Evolutionary conservation across 2,888 invertebrate genomes (phyloP), one percentile per base, ranked within the genome.

Genomic region (Drosophila longiperda): DNA sequence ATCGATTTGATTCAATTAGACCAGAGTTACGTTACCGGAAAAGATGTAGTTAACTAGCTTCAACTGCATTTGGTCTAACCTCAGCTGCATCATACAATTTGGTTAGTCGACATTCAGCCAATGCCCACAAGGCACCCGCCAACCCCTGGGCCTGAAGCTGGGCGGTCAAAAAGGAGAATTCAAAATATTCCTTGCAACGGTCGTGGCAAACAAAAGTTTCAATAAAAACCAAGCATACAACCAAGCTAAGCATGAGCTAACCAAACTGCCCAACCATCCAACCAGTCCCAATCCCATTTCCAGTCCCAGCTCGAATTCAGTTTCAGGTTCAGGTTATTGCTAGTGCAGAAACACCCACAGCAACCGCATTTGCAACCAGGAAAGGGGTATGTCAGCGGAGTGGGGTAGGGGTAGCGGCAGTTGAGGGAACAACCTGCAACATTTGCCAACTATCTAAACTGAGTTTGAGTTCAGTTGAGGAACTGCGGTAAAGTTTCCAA

Each of bases 401-500:
- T 15, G 59, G 45, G 53, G 15, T 48, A 59, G 15, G 52, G 26
- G 12, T 12, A 29, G 55, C 38, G 17, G 38, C 26, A 38, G 53
- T 38, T 23, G 48, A 32, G 38, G 55, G 59, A 7, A 45, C 50
- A 69, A 72, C 70, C 73, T 76, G 78, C 75, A 80, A 78, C 84
- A 83, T 83, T 87, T 85, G 83, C 80, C 66, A 87, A 90, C 90
- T 89, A 89, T 89, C 88, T 90, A 82, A 88, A 80, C 88, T 71
- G 77, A 80, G 82, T 87, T 87, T 75, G 78, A 83, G 87, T 73
- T 72, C 72, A 80, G 85, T 86, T 89, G 90, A 90, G 88, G 80
- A 89, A 85, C 89, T 87, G 87, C 70, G 87, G 89, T 87, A 82
- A 83, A 89, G 89, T 87, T 87, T 82, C 75, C 85, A 89, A 87